phyloP scores from a whole-genome alignment of 1,140 invertebrate genomes.

The Phymastichus coffea region DNA sequence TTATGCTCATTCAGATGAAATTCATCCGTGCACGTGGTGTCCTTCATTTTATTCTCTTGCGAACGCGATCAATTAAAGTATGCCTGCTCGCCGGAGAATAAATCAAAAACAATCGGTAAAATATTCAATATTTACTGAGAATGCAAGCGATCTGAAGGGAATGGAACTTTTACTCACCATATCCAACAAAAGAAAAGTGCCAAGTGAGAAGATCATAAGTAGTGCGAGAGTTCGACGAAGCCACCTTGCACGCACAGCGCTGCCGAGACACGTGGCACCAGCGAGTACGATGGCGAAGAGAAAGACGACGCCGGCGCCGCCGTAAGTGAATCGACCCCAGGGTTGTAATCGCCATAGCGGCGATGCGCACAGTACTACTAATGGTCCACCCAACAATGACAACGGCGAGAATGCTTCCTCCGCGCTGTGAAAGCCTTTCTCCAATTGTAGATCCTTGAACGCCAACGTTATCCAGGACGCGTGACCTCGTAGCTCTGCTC shows the following conservation, averaged over 20 bases:
- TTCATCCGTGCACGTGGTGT: too few species aligned
- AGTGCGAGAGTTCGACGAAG: conserved; percentile 48
- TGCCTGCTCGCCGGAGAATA: too few species aligned
- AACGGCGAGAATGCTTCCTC: conserved; percentile 67
- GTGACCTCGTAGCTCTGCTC: conserved; percentile 65
- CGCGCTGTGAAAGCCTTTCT: conserved; percentile 65
- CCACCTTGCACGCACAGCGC: conserved; percentile 51
- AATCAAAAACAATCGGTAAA: too few species aligned
- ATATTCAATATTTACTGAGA: too few species aligned
- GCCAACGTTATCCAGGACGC: conserved; percentile 66
- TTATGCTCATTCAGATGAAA: too few species aligned
- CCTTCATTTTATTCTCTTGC: too few species aligned
- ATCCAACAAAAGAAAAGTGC: conserved; percentile 49
- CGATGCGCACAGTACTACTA: conserved; percentile 62
- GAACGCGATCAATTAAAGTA: too few species aligned
- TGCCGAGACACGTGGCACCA: conserved; percentile 50
- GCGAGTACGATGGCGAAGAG: conserved; percentile 49
- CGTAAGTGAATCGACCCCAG: conserved; percentile 54
- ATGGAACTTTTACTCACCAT: conserved; percentile 37
- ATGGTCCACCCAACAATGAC: conserved; percentile 64
- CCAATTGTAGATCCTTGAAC: conserved; percentile 66
- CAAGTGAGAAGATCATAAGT: conserved; percentile 52
- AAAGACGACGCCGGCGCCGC: conserved; percentile 47
- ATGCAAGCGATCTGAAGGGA: too few species aligned
- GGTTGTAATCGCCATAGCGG: conserved; percentile 56